phyloP scores from a whole-genome alignment of 2,113 vertebrate genomes.

The Rhinolophus ferrumequinum region DNA sequence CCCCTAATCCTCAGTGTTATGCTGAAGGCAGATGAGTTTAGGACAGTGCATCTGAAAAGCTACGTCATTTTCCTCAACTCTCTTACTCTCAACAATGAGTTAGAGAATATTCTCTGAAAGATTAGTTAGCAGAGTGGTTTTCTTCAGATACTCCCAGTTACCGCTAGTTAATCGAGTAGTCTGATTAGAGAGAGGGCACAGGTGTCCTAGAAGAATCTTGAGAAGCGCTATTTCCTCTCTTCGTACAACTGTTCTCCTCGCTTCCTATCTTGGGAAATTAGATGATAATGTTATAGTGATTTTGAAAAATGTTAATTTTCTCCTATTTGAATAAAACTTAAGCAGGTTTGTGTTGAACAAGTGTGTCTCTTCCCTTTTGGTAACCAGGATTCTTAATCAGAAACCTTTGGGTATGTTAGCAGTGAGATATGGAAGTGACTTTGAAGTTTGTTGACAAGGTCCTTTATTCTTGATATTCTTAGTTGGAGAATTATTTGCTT shows the following conservation, averaged over 20 bases:
- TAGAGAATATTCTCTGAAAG: background rate
- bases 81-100: background rate
- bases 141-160: background rate
- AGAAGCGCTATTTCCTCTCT: background rate
- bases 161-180: background rate
- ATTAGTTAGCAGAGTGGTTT: background rate
- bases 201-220: background rate
- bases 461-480: conserved; percentile 5
- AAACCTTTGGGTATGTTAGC: background rate
- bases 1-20: background rate
- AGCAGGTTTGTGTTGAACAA: background rate
- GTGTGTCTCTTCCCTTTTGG: background rate
- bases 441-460: background rate
- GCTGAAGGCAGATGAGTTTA: background rate
- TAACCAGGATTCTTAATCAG: background rate
- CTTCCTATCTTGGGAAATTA: background rate
- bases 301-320: background rate
- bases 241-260: background rate
- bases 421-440: background rate
- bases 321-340: background rate
- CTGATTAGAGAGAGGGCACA: background rate
- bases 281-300: background rate
- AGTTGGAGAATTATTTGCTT: background rate
- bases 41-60: background rate
- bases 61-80: background rate